Percentiles rank a stretch among this genome's conserved stretches.
These are phyloP conservation scores for Caenorhabditis sp. DNA, from an alignment of 2,888 invertebrate genomes.

Conservation along the genomic window DNA sequence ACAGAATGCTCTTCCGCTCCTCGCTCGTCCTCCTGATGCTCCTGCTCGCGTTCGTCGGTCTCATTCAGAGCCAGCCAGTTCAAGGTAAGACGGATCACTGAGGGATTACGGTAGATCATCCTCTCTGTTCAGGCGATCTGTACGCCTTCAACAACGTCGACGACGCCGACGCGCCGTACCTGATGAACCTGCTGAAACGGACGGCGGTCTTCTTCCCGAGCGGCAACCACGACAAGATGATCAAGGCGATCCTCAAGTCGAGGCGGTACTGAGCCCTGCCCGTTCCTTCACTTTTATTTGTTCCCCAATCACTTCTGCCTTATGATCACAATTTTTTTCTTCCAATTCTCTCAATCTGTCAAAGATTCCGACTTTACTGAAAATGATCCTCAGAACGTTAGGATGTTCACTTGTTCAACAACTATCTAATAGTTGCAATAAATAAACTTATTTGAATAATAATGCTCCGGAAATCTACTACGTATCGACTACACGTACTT, in stretches of 20 bases:
- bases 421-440: slow-evolving; percentile 38
- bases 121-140: slow-evolving; percentile 2
- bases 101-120: not conserved
- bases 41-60: slow-evolving; percentile 19
- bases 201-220: slow-evolving; percentile 50
- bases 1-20: slow-evolving; percentile 22
- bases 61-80: slow-evolving; percentile 32
- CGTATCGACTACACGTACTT: too few species aligned
- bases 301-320: slow-evolving; percentile 25
- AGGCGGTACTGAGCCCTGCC: slow-evolving; percentile 36
- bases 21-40: slow-evolving; percentile 17
- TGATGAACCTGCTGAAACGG: slow-evolving; percentile 50
- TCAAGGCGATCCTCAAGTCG: slow-evolving; percentile 57
- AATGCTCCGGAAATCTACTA: slow-evolving; percentile 6
- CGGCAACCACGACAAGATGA: slow-evolving; percentile 56
- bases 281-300: not conserved
- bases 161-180: slow-evolving; percentile 24
- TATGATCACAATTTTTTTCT: slow-evolving; percentile 16
- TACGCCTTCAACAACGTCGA: slow-evolving; percentile 28
- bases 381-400: slow-evolving; percentile 26
- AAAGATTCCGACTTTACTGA: not conserved
- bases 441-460: too few species aligned
- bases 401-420: slow-evolving; percentile 30
- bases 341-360: not conserved
- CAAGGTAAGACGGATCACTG: slow-evolving; percentile 16